Evolutionary conservation across 37 sponge, comb jelly and placozoan species (phyloP).

Genomic region (Cladorhizidae sp.): DNA sequence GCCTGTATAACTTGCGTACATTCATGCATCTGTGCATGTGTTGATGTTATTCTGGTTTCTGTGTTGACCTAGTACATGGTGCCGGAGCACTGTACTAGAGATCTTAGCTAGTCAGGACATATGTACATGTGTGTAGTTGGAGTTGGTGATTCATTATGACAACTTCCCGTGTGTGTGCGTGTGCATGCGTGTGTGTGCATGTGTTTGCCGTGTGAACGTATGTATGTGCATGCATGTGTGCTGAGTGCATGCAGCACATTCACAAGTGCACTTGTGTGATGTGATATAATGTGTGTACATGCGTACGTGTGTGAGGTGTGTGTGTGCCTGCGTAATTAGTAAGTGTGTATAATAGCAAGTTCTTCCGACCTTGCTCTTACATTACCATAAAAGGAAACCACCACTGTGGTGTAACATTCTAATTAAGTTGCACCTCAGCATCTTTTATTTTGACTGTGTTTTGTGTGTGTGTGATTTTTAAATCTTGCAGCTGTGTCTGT

Average conservation of each 20-base stretch:
- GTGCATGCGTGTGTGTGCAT: slow-evolving; percentile 9
- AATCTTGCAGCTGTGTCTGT: neutral
- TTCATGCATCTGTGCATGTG: no score
- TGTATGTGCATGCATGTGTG: slow-evolving; percentile 4
- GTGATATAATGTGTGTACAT: neutral
- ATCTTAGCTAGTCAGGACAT: no score
- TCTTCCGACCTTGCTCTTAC: no score
- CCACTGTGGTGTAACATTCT: no score
- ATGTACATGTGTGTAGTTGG: no score
- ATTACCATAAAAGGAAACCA: no score
- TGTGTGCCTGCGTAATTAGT: slow-evolving; percentile 48
- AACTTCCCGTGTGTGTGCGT: neutral
- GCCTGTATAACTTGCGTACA: no score
- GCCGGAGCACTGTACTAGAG: no score
- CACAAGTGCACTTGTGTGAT: neutral
- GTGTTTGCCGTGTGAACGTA: slow-evolving; percentile 3
- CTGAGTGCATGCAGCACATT: neutral
- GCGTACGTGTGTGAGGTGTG: slow-evolving; percentile 32
- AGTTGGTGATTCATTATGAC: neutral
- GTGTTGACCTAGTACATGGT: no score
- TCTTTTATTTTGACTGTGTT: neutral
- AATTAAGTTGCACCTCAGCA: neutral
- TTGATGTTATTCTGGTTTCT: no score
- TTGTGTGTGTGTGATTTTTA: neutral
- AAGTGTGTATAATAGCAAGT: slow-evolving; percentile 11